Base-by-base conservation (phyloP, 2,113 vertebrate genomes). In the Myotis lucifugus region DNA sequence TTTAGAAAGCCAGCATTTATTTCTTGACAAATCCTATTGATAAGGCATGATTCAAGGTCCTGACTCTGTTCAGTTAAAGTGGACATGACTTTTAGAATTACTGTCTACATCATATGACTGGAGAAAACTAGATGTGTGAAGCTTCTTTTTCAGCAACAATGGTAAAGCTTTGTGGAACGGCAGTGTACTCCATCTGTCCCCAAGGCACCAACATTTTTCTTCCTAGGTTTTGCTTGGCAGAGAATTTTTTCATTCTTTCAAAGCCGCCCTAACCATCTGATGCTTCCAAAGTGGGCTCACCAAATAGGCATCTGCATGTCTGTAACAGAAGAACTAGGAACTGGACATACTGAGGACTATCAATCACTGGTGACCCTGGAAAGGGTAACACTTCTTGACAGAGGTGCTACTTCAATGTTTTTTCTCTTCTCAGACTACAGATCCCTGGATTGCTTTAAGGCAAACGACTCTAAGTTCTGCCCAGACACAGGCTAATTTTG, bases 181-280 rank as follows among this genome's bases (percentile, higher is more conserved):
- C 52, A 64, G 3, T 37, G 5, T 79, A 27, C 6, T 91, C 56
- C 34, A 42, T 66, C 29, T 72, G 17, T 64, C 25, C 12, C 78
- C 14, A 56, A 2, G 46, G 77, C 56, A 76, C 10, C 46, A 70
- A 25, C 23, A 85, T 9, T 85, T 93, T 95, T 90, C 46, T 87
- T 40, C 73, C 29, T 59, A 85, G 17, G n/a, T 76, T 90, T 93
- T 79, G 9, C 21, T 59, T 85, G 61, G 34, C 50, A 87, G 70
- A 90, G 27, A 94, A n/a, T 61, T n/a, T 69, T 87, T 81, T 70
- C 23, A 82, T 90, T 48, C 76, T 93, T 77, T 48, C 66, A 88
- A 66, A 77, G 7, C 19, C 70, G 9, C 67, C 37, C 42, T 54
- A 61, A 61, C 34, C 59, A 67, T 66, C 27, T 73, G 76, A 42